A percentile compares a stretch with the other conserved stretches of the same genome.
These are phyloP conservation scores for Gallinago jamesoni DNA, from an alignment of 2,113 vertebrate genomes.

Conservation along the genomic window DNA sequence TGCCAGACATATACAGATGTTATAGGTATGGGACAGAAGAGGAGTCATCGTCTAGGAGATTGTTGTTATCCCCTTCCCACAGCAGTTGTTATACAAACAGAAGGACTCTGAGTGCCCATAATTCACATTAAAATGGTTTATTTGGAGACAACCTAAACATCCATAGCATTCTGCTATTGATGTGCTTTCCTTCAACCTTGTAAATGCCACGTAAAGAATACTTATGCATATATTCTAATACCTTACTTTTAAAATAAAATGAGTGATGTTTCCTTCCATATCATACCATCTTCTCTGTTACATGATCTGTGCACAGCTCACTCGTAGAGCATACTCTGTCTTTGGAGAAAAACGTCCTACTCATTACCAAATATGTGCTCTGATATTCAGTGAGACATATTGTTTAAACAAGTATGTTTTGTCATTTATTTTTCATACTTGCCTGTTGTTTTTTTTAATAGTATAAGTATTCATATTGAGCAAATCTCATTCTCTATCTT, in stretches of 20 bases:
- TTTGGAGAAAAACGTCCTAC: background rate
- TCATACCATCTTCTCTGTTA: background rate
- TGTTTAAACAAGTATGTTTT: constrained; percentile 37
- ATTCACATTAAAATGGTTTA: background rate
- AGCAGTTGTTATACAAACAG: background rate
- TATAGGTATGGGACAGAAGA: background rate
- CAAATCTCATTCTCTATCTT: background rate
- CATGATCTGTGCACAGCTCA: background rate
- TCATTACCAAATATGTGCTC: background rate
- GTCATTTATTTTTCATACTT: constrained; percentile 32
- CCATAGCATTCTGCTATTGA: background rate
- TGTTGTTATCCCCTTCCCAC: background rate
- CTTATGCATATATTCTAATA: background rate
- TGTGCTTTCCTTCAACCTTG: background rate
- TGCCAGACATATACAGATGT: background rate
- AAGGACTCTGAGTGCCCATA: background rate
- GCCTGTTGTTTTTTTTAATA: background rate
- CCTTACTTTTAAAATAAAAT: background rate
- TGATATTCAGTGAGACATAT: background rate
- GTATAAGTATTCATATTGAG: constrained; percentile 15
- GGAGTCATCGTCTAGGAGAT: accelerated
- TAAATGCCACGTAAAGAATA: background rate
- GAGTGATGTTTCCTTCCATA: background rate
- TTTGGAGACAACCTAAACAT: background rate
- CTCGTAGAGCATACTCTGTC: background rate